These are phyloP conservation scores for Neostethus bicornis DNA, from an alignment of 2,797 vertebrate genomes.

Conservation along the genomic window DNA sequence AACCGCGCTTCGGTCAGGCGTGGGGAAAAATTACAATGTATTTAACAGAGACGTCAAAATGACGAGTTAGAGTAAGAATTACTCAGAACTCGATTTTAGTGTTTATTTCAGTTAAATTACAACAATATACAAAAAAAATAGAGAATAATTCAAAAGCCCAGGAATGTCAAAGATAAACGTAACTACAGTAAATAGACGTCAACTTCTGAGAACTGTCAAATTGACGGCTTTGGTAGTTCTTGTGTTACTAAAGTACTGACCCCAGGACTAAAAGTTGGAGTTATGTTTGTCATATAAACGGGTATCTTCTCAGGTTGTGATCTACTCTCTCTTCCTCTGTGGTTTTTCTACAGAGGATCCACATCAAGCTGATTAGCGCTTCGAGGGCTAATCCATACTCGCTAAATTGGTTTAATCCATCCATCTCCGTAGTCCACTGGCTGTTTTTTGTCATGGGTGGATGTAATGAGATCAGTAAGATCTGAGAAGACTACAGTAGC, in stretches of 20 bases:
- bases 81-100: too few species aligned
- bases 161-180: too few species aligned
- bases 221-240: too few species aligned
- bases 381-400: constrained; percentile 55
- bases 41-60: too few species aligned
- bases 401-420: constrained; percentile 53
- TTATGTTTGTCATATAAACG: neutral
- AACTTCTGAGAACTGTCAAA: too few species aligned
- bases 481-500: constrained; percentile 21
- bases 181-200: too few species aligned
- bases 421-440: constrained; percentile 41
- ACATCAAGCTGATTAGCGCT: constrained; percentile 28
- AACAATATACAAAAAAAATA: too few species aligned
- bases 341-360: constrained; percentile 4
- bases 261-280: neutral
- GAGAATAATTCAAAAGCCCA: too few species aligned
- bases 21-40: too few species aligned
- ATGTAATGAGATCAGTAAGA: constrained; percentile 57
- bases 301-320: neutral
- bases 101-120: too few species aligned
- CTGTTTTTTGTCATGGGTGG: constrained; percentile 58
- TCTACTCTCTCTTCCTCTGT: neutral
- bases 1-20: too few species aligned
- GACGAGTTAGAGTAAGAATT: too few species aligned
- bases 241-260: neutral